Percentiles rank a stretch among this genome's conserved stretches.
Conservation (phyloP, 92 coral and sea anemone species). For the Metridium senile region DNA sequence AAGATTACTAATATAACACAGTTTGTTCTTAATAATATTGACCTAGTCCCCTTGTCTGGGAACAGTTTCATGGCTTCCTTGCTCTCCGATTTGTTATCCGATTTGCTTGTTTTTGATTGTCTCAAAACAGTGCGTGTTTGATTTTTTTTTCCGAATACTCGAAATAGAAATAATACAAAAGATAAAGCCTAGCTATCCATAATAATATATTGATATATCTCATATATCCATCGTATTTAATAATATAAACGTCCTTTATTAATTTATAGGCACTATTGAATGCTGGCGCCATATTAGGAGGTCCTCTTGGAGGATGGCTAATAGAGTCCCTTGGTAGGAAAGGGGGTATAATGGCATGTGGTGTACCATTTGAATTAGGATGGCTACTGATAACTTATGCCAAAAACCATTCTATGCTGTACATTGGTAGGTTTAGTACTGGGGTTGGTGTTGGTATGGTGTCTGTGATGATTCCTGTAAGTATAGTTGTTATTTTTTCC, state of each 20-base stretch:
- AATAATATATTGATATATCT: not conserved
- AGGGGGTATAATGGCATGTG: slow-evolving; percentile 65
- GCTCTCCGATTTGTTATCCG: too few species aligned
- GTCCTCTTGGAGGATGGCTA: slow-evolving; percentile 66
- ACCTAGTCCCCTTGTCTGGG: too few species aligned
- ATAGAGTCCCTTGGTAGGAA: slow-evolving; percentile 81
- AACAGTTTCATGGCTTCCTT: too few species aligned
- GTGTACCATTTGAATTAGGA: slow-evolving; percentile 79
- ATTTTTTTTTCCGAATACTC: too few species aligned
- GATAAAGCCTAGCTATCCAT: too few species aligned
- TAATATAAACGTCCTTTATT: not conserved
- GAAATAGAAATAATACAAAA: too few species aligned
- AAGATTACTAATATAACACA: too few species aligned
- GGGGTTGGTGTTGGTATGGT: slow-evolving; percentile 80
- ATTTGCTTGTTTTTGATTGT: too few species aligned
- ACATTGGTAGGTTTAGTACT: slow-evolving; percentile 72
- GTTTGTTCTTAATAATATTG: too few species aligned
- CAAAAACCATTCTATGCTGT: slow-evolving; percentile 52
- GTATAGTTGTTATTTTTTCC: slow-evolving; percentile 20
- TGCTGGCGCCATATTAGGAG: slow-evolving; percentile 82
- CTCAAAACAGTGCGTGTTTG: too few species aligned
- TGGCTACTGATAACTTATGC: slow-evolving; percentile 84
- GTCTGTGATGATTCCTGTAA: slow-evolving; percentile 87
- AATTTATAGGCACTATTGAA: slow-evolving; percentile 59
- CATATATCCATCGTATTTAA: not conserved